Evolutionary conservation across 2,113 vertebrate species (phyloP).

Genomic region (Fulica atra): DNA sequence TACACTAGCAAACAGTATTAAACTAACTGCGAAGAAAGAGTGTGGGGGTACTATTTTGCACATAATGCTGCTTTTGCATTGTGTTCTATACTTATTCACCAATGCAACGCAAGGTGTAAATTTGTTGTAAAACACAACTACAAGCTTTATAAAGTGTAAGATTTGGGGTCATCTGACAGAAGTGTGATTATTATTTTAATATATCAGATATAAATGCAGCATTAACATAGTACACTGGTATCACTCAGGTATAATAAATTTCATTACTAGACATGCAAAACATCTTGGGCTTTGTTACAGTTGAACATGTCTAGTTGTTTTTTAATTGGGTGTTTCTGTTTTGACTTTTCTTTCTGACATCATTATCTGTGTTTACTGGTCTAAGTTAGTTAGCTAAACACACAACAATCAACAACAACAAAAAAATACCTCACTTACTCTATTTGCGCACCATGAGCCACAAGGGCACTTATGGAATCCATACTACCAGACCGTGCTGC

Average conservation of each 20-base stretch:
- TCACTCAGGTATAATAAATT: not conserved
- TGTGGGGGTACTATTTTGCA: not conserved
- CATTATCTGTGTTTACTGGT: conserved; percentile 18
- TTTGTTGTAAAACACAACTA: not conserved
- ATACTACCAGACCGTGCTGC: conserved; percentile 94
- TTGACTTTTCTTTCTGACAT: not conserved
- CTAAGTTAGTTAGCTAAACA: conserved; percentile 67
- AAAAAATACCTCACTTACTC: conserved; percentile 86
- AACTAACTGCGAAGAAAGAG: conserved; percentile 21
- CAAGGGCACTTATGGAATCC: conserved; percentile 91
- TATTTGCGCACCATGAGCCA: conserved; percentile 88
- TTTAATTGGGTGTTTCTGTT: not conserved
- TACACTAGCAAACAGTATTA: conserved; percentile 60
- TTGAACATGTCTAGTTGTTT: conserved; percentile 9
- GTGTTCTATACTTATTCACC: conserved; percentile 32
- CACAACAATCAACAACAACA: conserved; percentile 56
- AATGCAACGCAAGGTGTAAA: not conserved
- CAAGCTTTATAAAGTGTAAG: not conserved
- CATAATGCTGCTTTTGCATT: conserved; percentile 21
- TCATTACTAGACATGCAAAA: conserved; percentile 37
- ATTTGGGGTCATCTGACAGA: conserved; percentile 1
- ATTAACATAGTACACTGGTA: not conserved
- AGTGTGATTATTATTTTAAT: not conserved
- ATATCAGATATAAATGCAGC: not conserved
- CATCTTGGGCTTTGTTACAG: not conserved